Evolutionary conservation across 1,140 invertebrate species (phyloP).

Genomic region (Hyphantria cunea): DNA sequence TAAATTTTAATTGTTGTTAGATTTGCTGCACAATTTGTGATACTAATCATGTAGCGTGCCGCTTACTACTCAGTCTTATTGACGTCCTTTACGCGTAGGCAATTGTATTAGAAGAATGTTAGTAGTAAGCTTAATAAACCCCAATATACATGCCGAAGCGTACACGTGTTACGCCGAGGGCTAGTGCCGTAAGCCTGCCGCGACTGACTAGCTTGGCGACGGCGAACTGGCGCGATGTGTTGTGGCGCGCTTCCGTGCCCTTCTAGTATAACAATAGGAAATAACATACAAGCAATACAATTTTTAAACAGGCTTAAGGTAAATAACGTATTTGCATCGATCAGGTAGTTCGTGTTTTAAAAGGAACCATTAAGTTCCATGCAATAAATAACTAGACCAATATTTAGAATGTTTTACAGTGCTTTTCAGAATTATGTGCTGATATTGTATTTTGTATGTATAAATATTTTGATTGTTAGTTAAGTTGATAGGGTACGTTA

Average conservation of each 20-base stretch:
- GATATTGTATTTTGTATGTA: slow-evolving; percentile 73
- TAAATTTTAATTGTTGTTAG: slow-evolving; percentile 70
- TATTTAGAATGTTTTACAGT: slow-evolving; percentile 79
- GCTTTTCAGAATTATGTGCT: slow-evolving; percentile 72
- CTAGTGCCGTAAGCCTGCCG: slow-evolving; percentile 3
- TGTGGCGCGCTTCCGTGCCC: slow-evolving; percentile 3
- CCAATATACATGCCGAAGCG: slow-evolving; percentile 51
- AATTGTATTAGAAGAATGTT: slow-evolving; percentile 77
- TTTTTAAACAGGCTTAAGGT: slow-evolving; percentile 31
- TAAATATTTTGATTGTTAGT: slow-evolving; percentile 55
- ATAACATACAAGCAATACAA: slow-evolving; percentile 21
- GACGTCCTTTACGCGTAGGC: slow-evolving; percentile 75
- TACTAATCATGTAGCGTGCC: slow-evolving; percentile 67
- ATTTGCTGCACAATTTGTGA: slow-evolving; percentile 73
- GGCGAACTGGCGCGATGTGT: slow-evolving; percentile 3
- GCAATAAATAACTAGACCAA: slow-evolving; percentile 80
- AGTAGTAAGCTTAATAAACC: slow-evolving; percentile 72
- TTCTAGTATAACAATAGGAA: slow-evolving; percentile 20
- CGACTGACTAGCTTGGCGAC: slow-evolving; percentile 6
- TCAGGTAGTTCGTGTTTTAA: slow-evolving; percentile 48
- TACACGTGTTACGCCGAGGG: slow-evolving; percentile 23
- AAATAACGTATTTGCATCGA: slow-evolving; percentile 41
- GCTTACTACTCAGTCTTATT: slow-evolving; percentile 69
- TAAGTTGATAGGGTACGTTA: slow-evolving; percentile 72
- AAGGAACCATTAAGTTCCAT: slow-evolving; percentile 48